phyloP scores from a whole-genome alignment of 2,113 vertebrate genomes.

The Oenanthe melanoleuca region DNA sequence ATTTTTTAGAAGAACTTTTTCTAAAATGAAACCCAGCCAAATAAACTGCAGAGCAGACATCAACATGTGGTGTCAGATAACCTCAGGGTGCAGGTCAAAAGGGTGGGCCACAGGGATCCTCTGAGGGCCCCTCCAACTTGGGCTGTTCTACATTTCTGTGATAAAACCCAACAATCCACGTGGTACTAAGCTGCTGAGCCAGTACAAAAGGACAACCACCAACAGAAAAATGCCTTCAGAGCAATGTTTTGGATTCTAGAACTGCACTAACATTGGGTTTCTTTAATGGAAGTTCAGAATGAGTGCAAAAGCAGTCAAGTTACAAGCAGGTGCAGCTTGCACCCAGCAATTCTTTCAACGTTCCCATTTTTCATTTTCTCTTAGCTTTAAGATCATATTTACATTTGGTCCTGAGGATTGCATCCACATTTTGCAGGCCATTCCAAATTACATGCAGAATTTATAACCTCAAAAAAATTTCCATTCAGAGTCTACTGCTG shows the following conservation, averaged over 20 bases:
- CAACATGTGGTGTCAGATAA: background rate
- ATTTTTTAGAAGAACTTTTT: background rate
- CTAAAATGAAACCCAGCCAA: background rate
- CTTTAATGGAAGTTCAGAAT: background rate
- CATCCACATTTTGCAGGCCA: background rate
- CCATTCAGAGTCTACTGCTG: background rate
- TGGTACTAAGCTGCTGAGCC: background rate
- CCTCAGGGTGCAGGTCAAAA: background rate
- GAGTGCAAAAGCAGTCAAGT: background rate
- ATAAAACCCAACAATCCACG: background rate
- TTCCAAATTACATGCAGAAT: background rate
- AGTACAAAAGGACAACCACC: background rate
- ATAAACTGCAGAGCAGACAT: background rate
- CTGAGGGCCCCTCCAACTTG: background rate
- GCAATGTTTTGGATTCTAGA: background rate
- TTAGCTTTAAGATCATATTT: background rate
- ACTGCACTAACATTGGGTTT: background rate
- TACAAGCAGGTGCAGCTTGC: background rate
- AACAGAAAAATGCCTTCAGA: background rate
- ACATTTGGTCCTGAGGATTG: background rate
- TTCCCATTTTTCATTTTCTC: background rate
- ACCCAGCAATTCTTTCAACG: background rate
- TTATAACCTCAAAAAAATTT: background rate
- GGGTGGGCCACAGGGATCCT: background rate
- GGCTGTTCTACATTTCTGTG: background rate